These are phyloP conservation scores for Hemiscyllium ocellatum DNA, from an alignment of 2,113 vertebrate genomes.

Conservation along the genomic window DNA sequence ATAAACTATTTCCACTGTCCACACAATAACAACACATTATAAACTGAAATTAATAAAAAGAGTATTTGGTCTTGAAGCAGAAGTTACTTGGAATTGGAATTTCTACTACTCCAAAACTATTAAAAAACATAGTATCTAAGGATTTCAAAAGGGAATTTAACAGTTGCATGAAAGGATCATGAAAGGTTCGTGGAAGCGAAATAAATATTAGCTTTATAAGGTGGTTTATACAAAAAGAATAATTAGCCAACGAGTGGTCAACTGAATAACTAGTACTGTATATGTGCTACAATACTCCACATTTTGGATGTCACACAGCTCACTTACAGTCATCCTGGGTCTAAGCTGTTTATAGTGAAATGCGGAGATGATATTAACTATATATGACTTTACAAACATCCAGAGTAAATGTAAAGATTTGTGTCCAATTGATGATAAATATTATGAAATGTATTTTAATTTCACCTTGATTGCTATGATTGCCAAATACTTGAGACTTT, in stretches of 20 bases:
- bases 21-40: neutral
- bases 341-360: neutral
- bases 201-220: neutral
- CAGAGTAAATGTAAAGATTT: no score
- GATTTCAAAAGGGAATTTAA: neutral
- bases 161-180: neutral
- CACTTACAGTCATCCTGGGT: neutral
- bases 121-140: neutral
- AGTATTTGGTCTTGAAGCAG: neutral
- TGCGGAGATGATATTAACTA: neutral
- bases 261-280: neutral
- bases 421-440: no score
- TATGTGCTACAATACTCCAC: neutral
- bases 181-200: neutral
- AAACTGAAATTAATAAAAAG: neutral
- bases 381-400: no score
- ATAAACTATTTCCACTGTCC: neutral
- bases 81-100: neutral
- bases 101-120: neutral
- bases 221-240: neutral
- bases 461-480: neutral
- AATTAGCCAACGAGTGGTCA: neutral
- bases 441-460: no score
- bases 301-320: neutral
- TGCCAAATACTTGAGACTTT: neutral